A percentile compares a stretch with the other conserved stretches of the same genome.
phyloP scores from a whole-genome alignment of 2,888 invertebrate genomes.

The Nymphalis urticae region DNA sequence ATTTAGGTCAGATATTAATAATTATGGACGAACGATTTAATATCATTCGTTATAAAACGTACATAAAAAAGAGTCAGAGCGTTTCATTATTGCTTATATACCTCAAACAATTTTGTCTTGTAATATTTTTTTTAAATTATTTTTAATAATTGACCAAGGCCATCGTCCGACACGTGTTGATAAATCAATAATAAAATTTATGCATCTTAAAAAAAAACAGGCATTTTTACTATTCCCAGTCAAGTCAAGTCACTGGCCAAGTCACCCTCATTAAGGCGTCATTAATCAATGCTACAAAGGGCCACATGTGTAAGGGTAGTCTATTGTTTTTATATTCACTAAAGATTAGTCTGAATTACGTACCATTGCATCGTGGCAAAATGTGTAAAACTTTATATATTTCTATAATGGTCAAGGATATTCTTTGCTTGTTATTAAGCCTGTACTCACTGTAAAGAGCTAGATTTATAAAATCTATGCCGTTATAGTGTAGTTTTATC shows the following conservation, averaged over 20 bases:
- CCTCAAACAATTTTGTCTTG: background rate
- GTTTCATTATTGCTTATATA: too few species aligned
- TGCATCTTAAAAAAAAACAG: conserved; percentile 4
- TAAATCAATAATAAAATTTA: background rate
- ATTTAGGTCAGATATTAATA: too few species aligned
- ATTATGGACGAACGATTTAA: too few species aligned
- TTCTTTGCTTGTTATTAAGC: too few species aligned
- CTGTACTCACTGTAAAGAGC: too few species aligned
- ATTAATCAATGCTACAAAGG: conserved; percentile 37
- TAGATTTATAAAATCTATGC: too few species aligned
- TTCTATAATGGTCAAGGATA: too few species aligned
- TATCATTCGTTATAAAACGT: too few species aligned
- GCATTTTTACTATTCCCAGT: conserved; percentile 1
- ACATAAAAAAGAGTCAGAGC: too few species aligned
- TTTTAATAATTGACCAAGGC: background rate
- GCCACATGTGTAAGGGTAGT: conserved; percentile 35
- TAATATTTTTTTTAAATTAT: background rate
- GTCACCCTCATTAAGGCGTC: conserved; percentile 36
- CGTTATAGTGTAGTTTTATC: too few species aligned
- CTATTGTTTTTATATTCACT: conserved; percentile 23
- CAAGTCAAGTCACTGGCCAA: conserved; percentile 11
- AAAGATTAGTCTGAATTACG: background rate
- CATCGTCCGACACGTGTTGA: background rate
- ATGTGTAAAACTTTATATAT: background rate
- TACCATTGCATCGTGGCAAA: background rate